Percentiles rank a stretch among this genome's conserved stretches.
Evolutionary conservation across 2,888 invertebrate genomes (phyloP).

Genomic region (Eucera pruinosa): DNA sequence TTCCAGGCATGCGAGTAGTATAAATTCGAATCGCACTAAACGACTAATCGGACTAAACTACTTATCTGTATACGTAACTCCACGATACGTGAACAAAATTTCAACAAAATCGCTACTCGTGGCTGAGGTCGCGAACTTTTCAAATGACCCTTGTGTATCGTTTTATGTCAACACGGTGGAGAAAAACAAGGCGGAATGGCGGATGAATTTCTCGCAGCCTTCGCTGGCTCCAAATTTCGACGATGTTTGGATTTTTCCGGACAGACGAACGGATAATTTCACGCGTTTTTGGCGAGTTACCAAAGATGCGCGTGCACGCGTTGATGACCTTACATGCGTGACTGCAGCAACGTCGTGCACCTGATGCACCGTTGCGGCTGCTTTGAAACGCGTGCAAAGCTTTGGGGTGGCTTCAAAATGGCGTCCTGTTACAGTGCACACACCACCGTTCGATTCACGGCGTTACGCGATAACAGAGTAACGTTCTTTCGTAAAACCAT

Average conservation of each 20-base stretch:
- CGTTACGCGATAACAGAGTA: neutral
- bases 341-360: conserved; percentile 35
- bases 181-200: neutral
- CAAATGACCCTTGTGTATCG: too few relatives aligned
- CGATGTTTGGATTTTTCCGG: conserved; percentile 10
- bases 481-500: neutral
- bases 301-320: conserved; percentile 25
- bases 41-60: too few relatives aligned
- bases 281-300: conserved; percentile 44
- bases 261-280: conserved; percentile 32
- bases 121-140: too few relatives aligned
- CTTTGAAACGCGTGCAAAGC: conserved; percentile 48
- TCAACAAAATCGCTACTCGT: too few relatives aligned
- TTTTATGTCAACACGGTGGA: too few relatives aligned
- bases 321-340: conserved; percentile 26
- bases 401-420: conserved; percentile 67
- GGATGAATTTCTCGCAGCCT: neutral
- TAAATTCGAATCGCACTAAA: too few relatives aligned
- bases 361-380: conserved; percentile 35
- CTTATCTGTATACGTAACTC: too few relatives aligned
- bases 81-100: too few relatives aligned
- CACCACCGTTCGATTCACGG: conserved; percentile 4
- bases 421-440: conserved; percentile 50
- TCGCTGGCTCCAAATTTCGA: conserved; percentile 3
- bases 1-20: too few relatives aligned